Percentiles rank a stretch among this genome's conserved stretches.
phyloP scores from a whole-genome alignment of 2,888 invertebrate genomes.

The Hybos culiciformis region DNA sequence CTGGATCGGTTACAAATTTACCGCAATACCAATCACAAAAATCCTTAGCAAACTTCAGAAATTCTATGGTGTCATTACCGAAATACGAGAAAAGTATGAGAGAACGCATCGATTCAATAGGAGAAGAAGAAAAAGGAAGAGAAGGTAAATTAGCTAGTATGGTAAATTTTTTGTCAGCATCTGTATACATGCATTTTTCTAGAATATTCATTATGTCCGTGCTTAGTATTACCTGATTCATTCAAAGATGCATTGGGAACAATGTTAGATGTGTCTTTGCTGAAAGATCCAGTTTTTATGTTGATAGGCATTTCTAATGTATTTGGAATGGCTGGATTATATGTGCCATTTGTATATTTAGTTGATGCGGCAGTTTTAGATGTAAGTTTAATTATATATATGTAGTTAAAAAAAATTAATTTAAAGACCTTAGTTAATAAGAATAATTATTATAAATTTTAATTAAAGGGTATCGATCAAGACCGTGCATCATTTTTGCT shows the following conservation, averaged over 20 bases:
- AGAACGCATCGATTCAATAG: conserved; percentile 41
- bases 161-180: background rate
- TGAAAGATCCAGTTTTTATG: conserved; percentile 82
- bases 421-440: no score
- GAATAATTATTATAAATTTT: no score
- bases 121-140: conserved; percentile 32
- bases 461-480: conserved; percentile 51
- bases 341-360: conserved; percentile 91
- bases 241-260: conserved; percentile 71
- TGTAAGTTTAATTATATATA: conserved; percentile 38
- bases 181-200: conserved; percentile 25
- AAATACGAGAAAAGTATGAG: conserved; percentile 50
- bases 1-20: conserved; percentile 85
- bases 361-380: conserved; percentile 64
- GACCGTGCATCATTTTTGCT: conserved; percentile 43
- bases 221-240: conserved; percentile 61
- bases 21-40: conserved; percentile 89
- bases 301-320: conserved; percentile 86
- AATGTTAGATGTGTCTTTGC: conserved; percentile 81
- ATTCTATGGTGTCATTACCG: conserved; percentile 81
- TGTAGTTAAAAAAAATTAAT: no score
- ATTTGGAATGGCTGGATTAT: conserved; percentile 94
- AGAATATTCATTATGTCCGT: conserved; percentile 71
- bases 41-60: conserved; percentile 77
- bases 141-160: conserved; percentile 55